Conservation (phyloP, 2,113 vertebrate genomes). For the Cebus imitator region DNA sequence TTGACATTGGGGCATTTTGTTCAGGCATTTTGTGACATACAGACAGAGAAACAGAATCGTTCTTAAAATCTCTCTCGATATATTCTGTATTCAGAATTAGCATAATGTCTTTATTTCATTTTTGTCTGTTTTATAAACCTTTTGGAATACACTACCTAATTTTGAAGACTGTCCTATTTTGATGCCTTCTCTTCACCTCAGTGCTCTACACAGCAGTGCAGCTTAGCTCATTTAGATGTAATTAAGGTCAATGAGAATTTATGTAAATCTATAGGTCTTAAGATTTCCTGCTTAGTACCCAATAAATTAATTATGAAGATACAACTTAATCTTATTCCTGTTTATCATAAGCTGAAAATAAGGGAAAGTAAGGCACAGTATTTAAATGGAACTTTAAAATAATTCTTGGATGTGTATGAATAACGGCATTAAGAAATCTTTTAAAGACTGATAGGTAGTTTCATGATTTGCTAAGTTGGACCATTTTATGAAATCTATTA, state of each 20-base stretch:
- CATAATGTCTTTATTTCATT: not conserved
- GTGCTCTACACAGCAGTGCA: not conserved
- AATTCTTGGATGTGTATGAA: slow-evolving; percentile 39
- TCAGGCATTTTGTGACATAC: not conserved
- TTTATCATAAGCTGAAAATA: slow-evolving; percentile 11
- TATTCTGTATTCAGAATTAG: not conserved
- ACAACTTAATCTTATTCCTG: not conserved
- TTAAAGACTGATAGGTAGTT: not conserved
- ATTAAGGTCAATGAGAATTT: slow-evolving; percentile 7
- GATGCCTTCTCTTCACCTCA: not conserved
- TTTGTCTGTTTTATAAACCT: slow-evolving; percentile 10
- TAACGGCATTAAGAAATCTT: slow-evolving; percentile 34
- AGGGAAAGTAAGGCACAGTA: not conserved
- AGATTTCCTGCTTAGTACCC: not conserved
- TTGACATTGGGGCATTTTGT: not conserved
- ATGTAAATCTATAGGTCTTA: not conserved
- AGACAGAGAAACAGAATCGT: not conserved
- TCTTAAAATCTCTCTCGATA: slow-evolving; percentile 21
- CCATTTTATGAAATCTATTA: slow-evolving; percentile 62
- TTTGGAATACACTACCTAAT: slow-evolving; percentile 10
- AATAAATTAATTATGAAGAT: not conserved
- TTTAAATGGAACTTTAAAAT: slow-evolving; percentile 43
- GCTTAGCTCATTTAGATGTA: not conserved
- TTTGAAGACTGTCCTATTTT: not conserved
- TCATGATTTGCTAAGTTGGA: slow-evolving; percentile 34